Evolutionary conservation across 2,113 vertebrate species (phyloP).

Genomic region (Dipodomys ordii): DNA sequence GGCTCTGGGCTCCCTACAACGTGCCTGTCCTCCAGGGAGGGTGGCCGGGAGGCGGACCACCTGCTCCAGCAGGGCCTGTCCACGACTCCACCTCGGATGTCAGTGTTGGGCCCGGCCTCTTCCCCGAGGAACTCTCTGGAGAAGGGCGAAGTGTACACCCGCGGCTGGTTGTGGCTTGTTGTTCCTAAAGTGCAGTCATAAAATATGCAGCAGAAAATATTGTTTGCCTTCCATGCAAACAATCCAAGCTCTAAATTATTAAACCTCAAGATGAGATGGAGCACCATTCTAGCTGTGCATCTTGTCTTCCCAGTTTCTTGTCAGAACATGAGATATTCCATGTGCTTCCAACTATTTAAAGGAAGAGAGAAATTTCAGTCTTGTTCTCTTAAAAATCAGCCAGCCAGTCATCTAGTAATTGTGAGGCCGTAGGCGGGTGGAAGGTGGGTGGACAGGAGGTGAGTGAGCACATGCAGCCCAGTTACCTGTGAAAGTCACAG

Average conservation of each 20-base stretch:
- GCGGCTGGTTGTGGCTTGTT: neutral
- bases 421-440: neutral
- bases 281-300: slow-evolving; percentile 51
- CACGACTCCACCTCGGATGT: neutral
- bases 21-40: neutral
- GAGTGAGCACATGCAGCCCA: no score
- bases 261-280: slow-evolving; percentile 49
- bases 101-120: neutral
- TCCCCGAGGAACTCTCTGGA: slow-evolving; percentile 30
- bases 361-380: neutral
- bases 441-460: neutral
- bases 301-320: neutral
- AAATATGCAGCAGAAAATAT: slow-evolving; percentile 64
- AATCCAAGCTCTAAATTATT: slow-evolving; percentile 71
- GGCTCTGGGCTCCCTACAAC: neutral
- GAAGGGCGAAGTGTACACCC: neutral
- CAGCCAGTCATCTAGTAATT: neutral
- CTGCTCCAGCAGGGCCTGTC: neutral
- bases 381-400: neutral
- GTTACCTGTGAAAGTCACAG: no score
- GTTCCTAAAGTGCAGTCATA: slow-evolving; percentile 58
- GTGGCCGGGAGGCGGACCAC: no score
- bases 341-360: slow-evolving; percentile 51
- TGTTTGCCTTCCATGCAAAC: slow-evolving; percentile 74
- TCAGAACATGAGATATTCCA: neutral